Base-by-base conservation (phyloP, 2,888 invertebrate genomes). In the Amaurobius ferox region DNA sequence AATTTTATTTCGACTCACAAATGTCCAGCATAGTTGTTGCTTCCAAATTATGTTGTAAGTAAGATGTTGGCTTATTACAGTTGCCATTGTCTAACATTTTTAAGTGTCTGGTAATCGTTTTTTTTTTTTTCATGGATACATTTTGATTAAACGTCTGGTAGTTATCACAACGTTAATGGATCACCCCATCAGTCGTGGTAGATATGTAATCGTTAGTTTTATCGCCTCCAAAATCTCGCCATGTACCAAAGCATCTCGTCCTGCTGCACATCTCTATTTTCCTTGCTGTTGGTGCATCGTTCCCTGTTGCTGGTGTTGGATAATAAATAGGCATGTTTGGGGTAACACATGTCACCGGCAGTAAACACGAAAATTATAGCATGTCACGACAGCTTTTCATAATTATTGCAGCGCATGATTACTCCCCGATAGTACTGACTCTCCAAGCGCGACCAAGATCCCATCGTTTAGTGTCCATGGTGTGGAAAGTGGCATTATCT, bases 351-450 rank as follows among this genome's bases (percentile, higher is more conserved):
- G 55, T 55, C 55, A 55, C 55, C 55, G 23, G 55, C 23, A 23
- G 23, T 23, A 55, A 55, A 55, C 55, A 55, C 55, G 55, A 55
- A 55, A 55, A 55, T 55, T 55, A 55, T 16, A 23, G 55, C 55
- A 23, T 55, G 55, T 55, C 55, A 55, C 55, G 66, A 66, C 66
- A 66, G 32, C 19, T 28, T 66, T 66, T 32, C 35, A 19, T 35
- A 66, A 66, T 66, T 32, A 19, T 32, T 32, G 66, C 19, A 19
- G 66, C 35, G 66, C 66, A 19, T 66, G 66, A 66, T 66, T n/a
- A 66, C 66, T 35, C 35, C 16, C 30, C n/a, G 30, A 19, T 32
- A 11, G 66, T 35, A 32, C 66, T 23, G 35, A 1, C 13, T 66
- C 35, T 29, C 64, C 16, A 66, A 66, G 35, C 66, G 66, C 26